These are phyloP conservation scores for Spinus olivaceus DNA, from an alignment of 2,797 vertebrate species.

Conservation along the genomic window DNA sequence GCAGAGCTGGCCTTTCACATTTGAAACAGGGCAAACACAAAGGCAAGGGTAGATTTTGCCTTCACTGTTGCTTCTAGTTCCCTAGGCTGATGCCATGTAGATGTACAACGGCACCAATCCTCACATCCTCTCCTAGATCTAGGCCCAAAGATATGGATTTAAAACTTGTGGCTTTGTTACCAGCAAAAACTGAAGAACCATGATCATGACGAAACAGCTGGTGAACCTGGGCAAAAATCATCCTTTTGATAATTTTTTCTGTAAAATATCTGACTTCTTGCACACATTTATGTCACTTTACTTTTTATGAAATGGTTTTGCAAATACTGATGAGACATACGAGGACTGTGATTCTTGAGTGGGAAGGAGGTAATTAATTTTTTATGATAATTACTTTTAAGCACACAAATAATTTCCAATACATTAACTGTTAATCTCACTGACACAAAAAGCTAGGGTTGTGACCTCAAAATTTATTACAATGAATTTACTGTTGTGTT, in stretches of 20 bases:
- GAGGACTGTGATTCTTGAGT: neutral
- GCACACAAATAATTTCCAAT: neutral
- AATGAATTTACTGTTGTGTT: neutral
- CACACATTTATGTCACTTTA: neutral
- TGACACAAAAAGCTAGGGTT: neutral
- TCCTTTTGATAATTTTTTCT: neutral
- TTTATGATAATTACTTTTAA: neutral
- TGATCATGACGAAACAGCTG: neutral
- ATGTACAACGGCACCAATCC: neutral
- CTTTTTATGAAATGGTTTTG: neutral
- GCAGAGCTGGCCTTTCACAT: neutral
- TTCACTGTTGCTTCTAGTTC: neutral
- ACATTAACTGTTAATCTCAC: neutral
- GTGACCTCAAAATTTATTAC: neutral
- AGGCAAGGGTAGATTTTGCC: neutral
- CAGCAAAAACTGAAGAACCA: neutral
- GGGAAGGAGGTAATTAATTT: neutral
- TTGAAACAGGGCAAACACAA: neutral
- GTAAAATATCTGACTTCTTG: neutral
- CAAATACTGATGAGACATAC: neutral
- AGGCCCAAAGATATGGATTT: neutral
- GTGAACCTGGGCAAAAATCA: neutral
- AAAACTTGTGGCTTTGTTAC: neutral
- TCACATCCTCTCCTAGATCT: neutral
- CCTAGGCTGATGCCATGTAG: rapidly evolving